Percentiles rank a stretch among this genome's conserved stretches.
phyloP scores from a whole-genome alignment of 2,797 vertebrate species.

The Hydrophis major region DNA sequence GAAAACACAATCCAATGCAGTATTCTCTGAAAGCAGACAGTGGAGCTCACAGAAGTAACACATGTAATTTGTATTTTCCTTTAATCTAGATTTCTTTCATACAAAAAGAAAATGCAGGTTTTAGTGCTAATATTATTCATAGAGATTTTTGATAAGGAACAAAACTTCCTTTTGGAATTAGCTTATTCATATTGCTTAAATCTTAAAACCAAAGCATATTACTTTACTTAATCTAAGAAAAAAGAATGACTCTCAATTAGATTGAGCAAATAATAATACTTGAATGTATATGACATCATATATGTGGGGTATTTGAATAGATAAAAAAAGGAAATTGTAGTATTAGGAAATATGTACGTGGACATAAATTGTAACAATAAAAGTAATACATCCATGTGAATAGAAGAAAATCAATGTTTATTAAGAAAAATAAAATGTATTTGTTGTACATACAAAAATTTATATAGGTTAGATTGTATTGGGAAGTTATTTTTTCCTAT shows the following conservation, averaged over 20 bases:
- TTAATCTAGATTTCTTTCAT: background rate
- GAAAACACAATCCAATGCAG: constrained; percentile 29
- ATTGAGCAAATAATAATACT: background rate
- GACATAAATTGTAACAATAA: background rate
- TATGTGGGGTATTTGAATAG: background rate
- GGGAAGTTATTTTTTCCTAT: background rate
- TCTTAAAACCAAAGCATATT: background rate
- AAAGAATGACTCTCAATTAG: background rate
- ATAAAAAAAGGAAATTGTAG: background rate
- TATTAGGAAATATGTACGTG: background rate
- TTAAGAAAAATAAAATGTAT: background rate
- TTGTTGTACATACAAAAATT: background rate
- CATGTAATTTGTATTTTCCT: constrained; percentile 38
- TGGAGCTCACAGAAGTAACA: constrained; percentile 30
- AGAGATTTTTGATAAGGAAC: background rate
- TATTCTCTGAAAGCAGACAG: constrained; percentile 37
- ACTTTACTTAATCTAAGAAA: background rate
- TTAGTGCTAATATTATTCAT: background rate
- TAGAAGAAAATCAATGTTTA: background rate
- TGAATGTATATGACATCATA: background rate
- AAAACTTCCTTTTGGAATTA: background rate
- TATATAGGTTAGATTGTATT: background rate
- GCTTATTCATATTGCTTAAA: background rate
- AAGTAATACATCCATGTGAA: background rate
- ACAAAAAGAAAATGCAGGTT: background rate